Percentiles rank a stretch among this genome's conserved stretches.
These are phyloP conservation scores for Zaprionus camerounensis DNA, from an alignment of 1,140 invertebrate species.

Conservation along the genomic window DNA sequence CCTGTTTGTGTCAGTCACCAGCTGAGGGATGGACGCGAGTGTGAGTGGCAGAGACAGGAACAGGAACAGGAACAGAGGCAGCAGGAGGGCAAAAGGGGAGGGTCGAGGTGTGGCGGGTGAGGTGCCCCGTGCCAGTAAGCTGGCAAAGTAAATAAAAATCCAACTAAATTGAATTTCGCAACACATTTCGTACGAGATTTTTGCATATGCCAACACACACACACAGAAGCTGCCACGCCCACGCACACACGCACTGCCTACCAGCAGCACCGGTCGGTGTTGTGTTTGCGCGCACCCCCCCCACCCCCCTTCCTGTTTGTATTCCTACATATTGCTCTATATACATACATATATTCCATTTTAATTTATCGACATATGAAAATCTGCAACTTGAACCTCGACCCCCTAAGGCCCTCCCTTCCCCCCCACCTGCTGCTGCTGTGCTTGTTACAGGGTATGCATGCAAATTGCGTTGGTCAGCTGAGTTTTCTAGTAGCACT, in stretches of 20 bases:
- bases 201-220: constrained; percentile 36
- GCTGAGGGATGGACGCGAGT: not conserved
- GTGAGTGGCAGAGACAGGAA: constrained; percentile 19
- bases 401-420: not conserved
- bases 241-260: constrained; percentile 19
- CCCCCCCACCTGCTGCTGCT: not conserved
- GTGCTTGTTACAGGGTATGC: constrained; percentile 27
- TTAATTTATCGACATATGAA: constrained; percentile 54
- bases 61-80: not conserved
- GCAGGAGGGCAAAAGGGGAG: not conserved
- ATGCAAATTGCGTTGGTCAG: constrained; percentile 54
- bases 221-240: constrained; percentile 27
- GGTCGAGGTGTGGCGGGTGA: not conserved
- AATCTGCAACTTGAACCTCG: constrained; percentile 29
- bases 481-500: constrained; percentile 18
- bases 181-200: constrained; percentile 43
- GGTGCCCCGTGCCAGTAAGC: constrained; percentile 23
- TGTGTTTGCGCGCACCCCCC: not conserved
- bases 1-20: constrained; percentile 35
- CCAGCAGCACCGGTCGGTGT: constrained; percentile 16
- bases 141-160: constrained; percentile 70
- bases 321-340: constrained; percentile 7
- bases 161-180: constrained; percentile 64
- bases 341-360: not conserved
- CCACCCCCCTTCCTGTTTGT: not conserved